Evolutionary conservation across 2,113 vertebrate genomes (phyloP).

Genomic region (Eulacestoma nigropectus): DNA sequence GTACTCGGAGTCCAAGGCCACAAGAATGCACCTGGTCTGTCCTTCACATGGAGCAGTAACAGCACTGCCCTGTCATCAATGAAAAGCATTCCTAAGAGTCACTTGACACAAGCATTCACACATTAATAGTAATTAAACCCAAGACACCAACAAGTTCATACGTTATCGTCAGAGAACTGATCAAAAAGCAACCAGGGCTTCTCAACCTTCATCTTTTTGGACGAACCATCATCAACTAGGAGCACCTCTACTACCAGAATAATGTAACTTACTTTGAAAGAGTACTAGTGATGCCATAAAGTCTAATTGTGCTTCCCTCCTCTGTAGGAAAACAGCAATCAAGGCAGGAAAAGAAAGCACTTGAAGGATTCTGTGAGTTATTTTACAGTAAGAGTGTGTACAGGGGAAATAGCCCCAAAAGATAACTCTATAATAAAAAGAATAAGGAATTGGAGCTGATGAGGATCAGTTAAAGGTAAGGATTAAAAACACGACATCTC

Average conservation of each 20-base stretch:
- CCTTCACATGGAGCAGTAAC: not conserved
- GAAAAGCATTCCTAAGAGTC: not conserved
- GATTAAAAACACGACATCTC: not conserved
- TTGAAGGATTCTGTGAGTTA: not conserved
- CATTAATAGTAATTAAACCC: not conserved
- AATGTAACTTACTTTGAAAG: not conserved
- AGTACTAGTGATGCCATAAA: not conserved
- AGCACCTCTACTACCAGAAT: not conserved
- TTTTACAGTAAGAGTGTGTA: not conserved
- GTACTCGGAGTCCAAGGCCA: not conserved
- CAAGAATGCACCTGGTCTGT: not conserved
- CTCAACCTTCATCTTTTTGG: not conserved
- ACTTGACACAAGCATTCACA: not conserved
- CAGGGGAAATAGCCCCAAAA: not conserved
- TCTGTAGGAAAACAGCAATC: not conserved
- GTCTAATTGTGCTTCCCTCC: not conserved
- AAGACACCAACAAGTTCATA: not conserved
- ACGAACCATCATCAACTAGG: not conserved
- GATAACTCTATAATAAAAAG: not conserved
- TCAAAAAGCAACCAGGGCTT: not conserved
- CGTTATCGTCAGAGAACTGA: not conserved
- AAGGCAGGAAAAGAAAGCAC: not conserved
- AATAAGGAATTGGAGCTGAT: not conserved
- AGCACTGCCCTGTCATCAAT: not conserved
- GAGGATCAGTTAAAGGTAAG: not conserved